Base-by-base conservation (phyloP, 2,888 invertebrate genomes). In the Pandemis cinnamomeana region DNA sequence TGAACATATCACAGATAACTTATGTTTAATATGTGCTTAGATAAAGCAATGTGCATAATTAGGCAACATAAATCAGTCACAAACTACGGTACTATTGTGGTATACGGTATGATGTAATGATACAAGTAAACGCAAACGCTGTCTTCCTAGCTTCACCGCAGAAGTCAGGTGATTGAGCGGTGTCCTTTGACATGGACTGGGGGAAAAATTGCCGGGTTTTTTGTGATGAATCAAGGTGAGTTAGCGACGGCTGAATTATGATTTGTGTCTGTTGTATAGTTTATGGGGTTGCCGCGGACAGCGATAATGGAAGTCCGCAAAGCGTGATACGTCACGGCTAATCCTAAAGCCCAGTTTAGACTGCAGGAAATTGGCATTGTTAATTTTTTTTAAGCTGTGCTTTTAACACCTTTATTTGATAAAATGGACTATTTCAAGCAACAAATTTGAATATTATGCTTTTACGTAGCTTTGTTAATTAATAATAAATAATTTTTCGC, bases 141-240 rank as follows among this genome's bases (percentile, higher is more conserved):
- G 4, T 0, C 61, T 77, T 80, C 7, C 10, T 82, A 78, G 87
- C 90, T 84, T 82, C 55, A 84, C 82, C 81, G 72, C 84, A 84
- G 78, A 82, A 83, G 83, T 84, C 89, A 87, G 87, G 91, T 91
- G 92, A 92, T 91, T 89, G 91, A 92, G 86, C 88, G 85, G 85
- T 86, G 90, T 90, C 89, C 90, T 92, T 92, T 92, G 92, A 92
- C 89, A 89, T 82, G 83, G 86, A 84, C 83, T 82, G 83, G 82
- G 86, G 85, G 87, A 91, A 91, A 92, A 91, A 91, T 91, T 89
- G 88, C 87, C 82, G 81, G 87, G 88, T 85, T 89, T 90, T 89
- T 89, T 89, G 85, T 84, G 82, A 87, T 85, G 84, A 84, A 87
- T 85, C 84, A 84, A 87, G 87, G 87, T 85, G 84, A 85, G 85